These are phyloP conservation scores for Micronycteris hirsuta DNA, from an alignment of 2,113 vertebrate species.

Conservation along the genomic window DNA sequence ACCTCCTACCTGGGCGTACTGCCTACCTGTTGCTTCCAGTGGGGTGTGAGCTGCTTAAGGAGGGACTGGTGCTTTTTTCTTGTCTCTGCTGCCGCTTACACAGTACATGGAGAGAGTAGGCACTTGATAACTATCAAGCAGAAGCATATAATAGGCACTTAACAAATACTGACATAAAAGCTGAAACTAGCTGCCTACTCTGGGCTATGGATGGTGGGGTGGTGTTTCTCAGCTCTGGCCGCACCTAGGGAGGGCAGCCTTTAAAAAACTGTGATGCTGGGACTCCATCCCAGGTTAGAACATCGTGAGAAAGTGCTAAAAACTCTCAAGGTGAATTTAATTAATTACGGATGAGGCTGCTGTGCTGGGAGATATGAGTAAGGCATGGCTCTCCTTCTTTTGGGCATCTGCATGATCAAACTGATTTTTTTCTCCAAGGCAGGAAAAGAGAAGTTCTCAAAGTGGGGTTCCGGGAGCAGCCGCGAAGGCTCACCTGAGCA, in stretches of 20 bases:
- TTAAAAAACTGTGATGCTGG: neutral
- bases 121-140: rapidly evolving
- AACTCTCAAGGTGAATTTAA: neutral
- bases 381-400: neutral
- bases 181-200: neutral
- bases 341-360: neutral
- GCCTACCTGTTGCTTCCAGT: neutral
- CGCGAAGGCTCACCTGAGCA: neutral
- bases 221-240: neutral
- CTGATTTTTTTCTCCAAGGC: neutral
- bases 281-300: neutral
- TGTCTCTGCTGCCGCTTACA: neutral
- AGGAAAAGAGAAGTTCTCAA: neutral
- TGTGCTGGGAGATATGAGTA: neutral
- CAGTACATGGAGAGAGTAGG: neutral
- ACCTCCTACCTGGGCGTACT: neutral
- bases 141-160: neutral
- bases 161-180: neutral
- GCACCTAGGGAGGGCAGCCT: neutral
- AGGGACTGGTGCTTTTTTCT: neutral
- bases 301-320: neutral
- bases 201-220: neutral
- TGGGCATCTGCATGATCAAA: neutral
- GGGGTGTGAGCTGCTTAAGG: neutral
- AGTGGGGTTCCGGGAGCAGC: neutral